Base-by-base conservation (phyloP, 2,888 invertebrate genomes). In the Ophion costatus region DNA sequence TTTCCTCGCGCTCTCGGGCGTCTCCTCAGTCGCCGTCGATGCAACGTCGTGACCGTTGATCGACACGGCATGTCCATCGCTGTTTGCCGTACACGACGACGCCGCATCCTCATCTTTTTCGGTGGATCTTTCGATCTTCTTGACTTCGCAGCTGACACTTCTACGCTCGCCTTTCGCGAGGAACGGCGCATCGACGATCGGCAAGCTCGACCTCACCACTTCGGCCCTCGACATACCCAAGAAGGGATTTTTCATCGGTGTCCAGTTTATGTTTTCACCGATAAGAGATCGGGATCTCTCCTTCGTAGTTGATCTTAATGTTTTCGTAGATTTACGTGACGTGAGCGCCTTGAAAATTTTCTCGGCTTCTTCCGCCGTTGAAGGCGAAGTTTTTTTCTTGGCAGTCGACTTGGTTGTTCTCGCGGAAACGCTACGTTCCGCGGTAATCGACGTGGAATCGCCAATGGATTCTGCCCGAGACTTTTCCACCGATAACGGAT, bases 101-200 rank as follows among this genome's bases (percentile, higher is more conserved):
- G 17, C 14, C 2, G 76, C 69, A 2, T 69, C 59, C 17, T 33
- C n/a, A 2, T 45, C 75, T n/a, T 11, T 17, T 6, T 66, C 70
- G n/a, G 56, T 10, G 5, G 79, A 64, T 69, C 24, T 83, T 17
- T 61, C 67, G 17, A 71, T 80, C 70, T n/a, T 81, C 57, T 77
- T 85, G 1, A 87, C 14, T 17, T 17, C 73, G n/a, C 64, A 82
- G 73, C 86, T 87, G 11, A 82, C 61, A 42, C 83, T 84, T 42
- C 83, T 80, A 75, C 80, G 64, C 56, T 83, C 82, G 1, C 86
- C 87, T 74, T 86, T 87, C 9, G 76, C 42, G 73, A 88, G 82
- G 80, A 80, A 86, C 86, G 91, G 84, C 82, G 90, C 78, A 2
- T 90, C 89, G 29, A 91, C 87, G 38, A 92, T 87, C 10, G 88